Evolutionary conservation across 2,797 vertebrate species (phyloP), one percentile per base, ranked within the genome.

Genomic region (Catharus ustulatus): DNA sequence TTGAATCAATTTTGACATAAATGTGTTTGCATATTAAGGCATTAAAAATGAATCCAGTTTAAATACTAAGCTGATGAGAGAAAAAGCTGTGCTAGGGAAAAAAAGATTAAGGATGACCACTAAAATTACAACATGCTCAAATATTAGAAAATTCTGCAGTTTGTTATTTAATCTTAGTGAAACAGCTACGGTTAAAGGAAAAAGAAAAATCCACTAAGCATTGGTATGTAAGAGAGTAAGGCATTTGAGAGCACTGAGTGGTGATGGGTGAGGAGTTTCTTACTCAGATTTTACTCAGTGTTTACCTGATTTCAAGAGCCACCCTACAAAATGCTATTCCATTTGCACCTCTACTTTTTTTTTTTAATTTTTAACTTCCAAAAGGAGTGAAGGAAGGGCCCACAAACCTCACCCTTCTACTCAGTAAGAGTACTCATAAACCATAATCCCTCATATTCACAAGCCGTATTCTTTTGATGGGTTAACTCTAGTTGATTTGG

Each of bases 21-120:
- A 96, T 95, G 95, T 96, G 95, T 96, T 97, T 97, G 91, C 89
- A 86, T 95, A 94, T 88, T 95, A 95, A 96, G 76, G 83, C 94
- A 95, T 95, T 97, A 91, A 95, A 95, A 96, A 83, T 93, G 95
- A 93, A 96, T 95, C 84, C 84, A 95, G 89, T 92, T 96, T 95
- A 97, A 96, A 95, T 85, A 97, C 93, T 96, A 87, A 97, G 92
- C 89, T 89, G 93, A 94, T 82, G 90, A 95, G 62, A 94, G 71
- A 88, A 96, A 95, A 58, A 95, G 87, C 92, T 95, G 63, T 84
- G 77, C 83, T 85, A 91, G 86, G 84, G 69, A 73, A 87, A 89
- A 89, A 95, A 94, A 87, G 90, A 96, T 96, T 96, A 96, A 82
- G 77, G 61, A 79, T 94, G 91, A 93, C 94, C 95, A 96, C 86